These are phyloP conservation scores for Graphium colonna DNA, from an alignment of 2,888 invertebrate genomes.

Conservation along the genomic window DNA sequence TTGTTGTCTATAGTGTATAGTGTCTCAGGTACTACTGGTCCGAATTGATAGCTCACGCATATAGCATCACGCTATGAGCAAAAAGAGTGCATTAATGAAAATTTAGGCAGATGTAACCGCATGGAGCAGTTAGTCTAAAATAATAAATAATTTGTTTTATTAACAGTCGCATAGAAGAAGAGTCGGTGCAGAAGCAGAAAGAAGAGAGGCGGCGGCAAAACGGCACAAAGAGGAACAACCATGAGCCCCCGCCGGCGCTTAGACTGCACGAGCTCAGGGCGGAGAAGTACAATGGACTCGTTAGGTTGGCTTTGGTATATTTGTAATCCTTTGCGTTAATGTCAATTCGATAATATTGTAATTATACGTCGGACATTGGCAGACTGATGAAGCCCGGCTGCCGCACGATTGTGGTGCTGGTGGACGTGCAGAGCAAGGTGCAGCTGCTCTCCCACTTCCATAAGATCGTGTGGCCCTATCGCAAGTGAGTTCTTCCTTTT, in stretches of 20 bases:
- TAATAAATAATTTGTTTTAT: constrained; percentile 70
- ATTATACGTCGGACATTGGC: too few species aligned
- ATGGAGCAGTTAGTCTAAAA: too few species aligned
- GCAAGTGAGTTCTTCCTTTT: constrained; percentile 85
- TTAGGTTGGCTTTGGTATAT: too few species aligned
- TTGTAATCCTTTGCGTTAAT: too few species aligned
- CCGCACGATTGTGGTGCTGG: constrained; percentile 93
- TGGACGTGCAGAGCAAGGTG: constrained; percentile 92
- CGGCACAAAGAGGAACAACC: constrained; percentile 72
- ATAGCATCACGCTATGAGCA: too few species aligned
- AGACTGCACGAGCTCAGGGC: constrained; percentile 94
- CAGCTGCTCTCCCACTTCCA: constrained; percentile 95
- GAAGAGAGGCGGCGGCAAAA: constrained; percentile 80
- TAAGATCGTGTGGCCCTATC: constrained; percentile 96
- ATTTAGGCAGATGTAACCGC: too few species aligned
- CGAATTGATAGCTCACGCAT: too few species aligned
- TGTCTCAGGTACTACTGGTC: too few species aligned
- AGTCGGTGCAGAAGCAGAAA: constrained; percentile 63
- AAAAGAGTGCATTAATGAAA: too few species aligned
- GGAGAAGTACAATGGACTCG: constrained; percentile 97
- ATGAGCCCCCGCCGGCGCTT: constrained; percentile 82
- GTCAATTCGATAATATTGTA: too few species aligned
- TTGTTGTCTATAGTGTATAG: too few species aligned
- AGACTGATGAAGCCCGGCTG: constrained; percentile 96
- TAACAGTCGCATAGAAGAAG: constrained; percentile 68